Evolutionary conservation across 2,113 vertebrate genomes (phyloP).

Genomic region (Notiomystis cincta): DNA sequence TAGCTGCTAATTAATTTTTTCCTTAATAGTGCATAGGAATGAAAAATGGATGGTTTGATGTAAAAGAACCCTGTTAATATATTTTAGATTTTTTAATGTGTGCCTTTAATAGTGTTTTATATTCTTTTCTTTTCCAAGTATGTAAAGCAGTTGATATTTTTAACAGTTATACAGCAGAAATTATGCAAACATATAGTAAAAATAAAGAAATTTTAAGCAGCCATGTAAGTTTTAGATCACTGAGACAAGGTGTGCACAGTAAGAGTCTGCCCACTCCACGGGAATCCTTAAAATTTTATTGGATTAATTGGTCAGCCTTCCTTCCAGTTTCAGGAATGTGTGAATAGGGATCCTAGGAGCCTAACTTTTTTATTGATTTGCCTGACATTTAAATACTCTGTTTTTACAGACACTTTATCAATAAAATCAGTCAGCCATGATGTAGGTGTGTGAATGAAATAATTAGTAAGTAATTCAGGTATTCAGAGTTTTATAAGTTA

Average conservation of each 20-base stretch:
- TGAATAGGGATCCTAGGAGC: not conserved
- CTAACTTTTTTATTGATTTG: not conserved
- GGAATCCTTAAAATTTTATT: not conserved
- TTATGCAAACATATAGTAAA: not conserved
- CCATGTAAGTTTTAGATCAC: not conserved
- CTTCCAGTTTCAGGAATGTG: not conserved
- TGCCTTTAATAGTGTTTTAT: not conserved
- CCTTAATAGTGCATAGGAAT: not conserved
- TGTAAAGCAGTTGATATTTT: not conserved
- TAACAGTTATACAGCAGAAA: not conserved
- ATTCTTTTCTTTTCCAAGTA: not conserved
- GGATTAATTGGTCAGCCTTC: not conserved
- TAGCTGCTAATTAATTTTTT: not conserved
- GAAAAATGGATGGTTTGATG: not conserved
- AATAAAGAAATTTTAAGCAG: not conserved
- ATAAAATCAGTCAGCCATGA: not conserved
- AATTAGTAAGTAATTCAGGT: not conserved
- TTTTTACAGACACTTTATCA: not conserved
- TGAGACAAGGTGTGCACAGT: not conserved
- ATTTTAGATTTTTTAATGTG: not conserved
- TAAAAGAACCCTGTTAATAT: not conserved
- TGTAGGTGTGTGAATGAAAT: not conserved
- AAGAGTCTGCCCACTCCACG: not conserved
- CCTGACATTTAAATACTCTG: not conserved
- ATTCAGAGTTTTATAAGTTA: not conserved